Evolutionary conservation across 2,888 invertebrate species (phyloP).

Genomic region (Biston stratarius): DNA sequence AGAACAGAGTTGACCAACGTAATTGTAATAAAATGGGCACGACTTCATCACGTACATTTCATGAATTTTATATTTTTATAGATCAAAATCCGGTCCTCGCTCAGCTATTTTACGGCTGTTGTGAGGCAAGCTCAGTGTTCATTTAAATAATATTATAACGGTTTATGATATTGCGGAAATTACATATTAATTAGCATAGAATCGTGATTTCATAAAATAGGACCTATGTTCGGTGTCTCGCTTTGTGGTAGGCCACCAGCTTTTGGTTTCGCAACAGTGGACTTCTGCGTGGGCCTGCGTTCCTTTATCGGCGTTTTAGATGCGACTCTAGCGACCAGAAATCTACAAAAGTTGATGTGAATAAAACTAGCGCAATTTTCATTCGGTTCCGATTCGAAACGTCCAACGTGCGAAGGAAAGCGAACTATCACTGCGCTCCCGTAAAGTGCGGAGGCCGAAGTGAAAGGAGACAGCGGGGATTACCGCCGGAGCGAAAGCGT

Average conservation of each 20-base stretch:
- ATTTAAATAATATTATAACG: not conserved
- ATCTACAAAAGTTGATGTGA: conserved; percentile 13
- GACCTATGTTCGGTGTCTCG: conserved; percentile 18
- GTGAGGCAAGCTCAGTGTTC: not conserved
- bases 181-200: not conserved
- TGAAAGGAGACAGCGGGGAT: conserved; percentile 12
- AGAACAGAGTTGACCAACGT: no score
- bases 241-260: conserved; percentile 57
- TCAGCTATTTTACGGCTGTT: not conserved
- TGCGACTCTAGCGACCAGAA: conserved; percentile 2
- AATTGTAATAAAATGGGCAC: no score
- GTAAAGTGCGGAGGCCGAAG: conserved; percentile 6
- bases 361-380: conserved; percentile 6
- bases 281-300: conserved; percentile 40
- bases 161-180: not conserved
- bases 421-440: conserved; percentile 11
- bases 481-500: conserved; percentile 22
- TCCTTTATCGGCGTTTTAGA: conserved; percentile 10
- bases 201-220: conserved; percentile 1
- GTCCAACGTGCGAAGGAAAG: conserved; percentile 19
- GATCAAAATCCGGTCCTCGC: not conserved
- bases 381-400: conserved; percentile 1
- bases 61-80: no score
- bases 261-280: conserved; percentile 64
- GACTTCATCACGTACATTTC: no score